phyloP scores from a whole-genome alignment of 2,888 invertebrate species.

The Drosophila birchii region DNA sequence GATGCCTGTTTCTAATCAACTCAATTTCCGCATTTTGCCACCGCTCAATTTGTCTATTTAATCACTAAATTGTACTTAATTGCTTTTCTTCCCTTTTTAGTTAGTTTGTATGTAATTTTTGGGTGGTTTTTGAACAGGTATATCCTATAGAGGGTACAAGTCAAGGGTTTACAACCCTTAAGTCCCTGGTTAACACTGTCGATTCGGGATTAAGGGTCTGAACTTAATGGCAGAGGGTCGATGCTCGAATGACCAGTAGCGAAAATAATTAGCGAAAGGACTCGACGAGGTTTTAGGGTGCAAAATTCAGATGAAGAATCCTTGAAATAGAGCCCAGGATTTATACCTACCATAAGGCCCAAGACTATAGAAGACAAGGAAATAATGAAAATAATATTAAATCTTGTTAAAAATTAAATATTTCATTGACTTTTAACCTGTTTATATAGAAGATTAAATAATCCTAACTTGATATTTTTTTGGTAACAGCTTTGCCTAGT shows the following conservation, averaged over 20 bases:
- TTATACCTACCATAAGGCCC: fast-evolving
- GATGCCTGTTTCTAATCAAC: constrained; percentile 35
- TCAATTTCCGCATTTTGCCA: constrained; percentile 40
- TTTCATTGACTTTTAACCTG: neutral
- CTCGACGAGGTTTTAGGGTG: neutral
- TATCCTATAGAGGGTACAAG: neutral
- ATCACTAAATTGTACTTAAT: constrained; percentile 37
- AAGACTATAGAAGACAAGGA: neutral
- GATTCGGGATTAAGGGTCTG: neutral
- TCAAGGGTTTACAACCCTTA: constrained; percentile 16
- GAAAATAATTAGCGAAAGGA: constrained; percentile 5
- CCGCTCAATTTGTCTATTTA: constrained; percentile 27
- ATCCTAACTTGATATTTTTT: neutral
- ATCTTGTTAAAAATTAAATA: neutral
- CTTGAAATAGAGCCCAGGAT: neutral
- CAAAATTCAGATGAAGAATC: neutral
- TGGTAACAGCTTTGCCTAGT: neutral
- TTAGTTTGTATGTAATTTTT: constrained; percentile 2
- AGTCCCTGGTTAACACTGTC: neutral
- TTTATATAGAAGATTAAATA: neutral
- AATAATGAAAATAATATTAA: neutral
- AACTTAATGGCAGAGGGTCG: neutral
- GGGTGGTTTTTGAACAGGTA: constrained; percentile 13
- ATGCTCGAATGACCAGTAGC: neutral
- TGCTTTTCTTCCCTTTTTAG: constrained; percentile 14